A percentile compares a stretch with the other conserved stretches of the same genome.
Evolutionary conservation across 2,113 vertebrate species (phyloP).

Genomic region (Callionymus lyra): DNA sequence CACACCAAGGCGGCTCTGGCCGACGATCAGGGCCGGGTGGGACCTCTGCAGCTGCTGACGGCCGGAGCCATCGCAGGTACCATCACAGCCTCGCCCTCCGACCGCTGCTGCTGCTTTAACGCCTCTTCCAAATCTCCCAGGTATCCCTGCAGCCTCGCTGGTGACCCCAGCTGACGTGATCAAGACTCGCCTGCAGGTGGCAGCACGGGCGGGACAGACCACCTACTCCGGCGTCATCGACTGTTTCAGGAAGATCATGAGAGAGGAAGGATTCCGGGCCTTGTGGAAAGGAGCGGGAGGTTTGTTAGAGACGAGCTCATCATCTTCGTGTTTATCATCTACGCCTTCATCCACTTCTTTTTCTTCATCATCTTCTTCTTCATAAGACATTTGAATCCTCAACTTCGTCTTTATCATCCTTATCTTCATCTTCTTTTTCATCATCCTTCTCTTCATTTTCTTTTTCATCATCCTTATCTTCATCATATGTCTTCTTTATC

Average conservation of each 20-base stretch:
- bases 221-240: slow-evolving; percentile 86
- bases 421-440: too few species aligned
- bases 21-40: slow-evolving; percentile 83
- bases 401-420: too few species aligned
- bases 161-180: slow-evolving; percentile 98
- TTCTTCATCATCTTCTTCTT: too few species aligned
- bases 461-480: too few species aligned
- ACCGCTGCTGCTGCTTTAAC: background rate
- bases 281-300: slow-evolving; percentile 97
- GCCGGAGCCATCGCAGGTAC: slow-evolving; percentile 96
- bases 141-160: slow-evolving; percentile 91
- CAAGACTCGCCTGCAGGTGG: slow-evolving; percentile 97
- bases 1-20: slow-evolving; percentile 81
- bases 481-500: too few species aligned
- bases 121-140: slow-evolving; percentile 48
- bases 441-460: too few species aligned
- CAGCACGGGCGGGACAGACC: slow-evolving; percentile 91
- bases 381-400: too few species aligned
- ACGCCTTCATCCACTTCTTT: too few species aligned
- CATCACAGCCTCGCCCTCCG: background rate
- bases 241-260: slow-evolving; percentile 88
- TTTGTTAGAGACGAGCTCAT: too few species aligned
- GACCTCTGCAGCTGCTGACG: slow-evolving; percentile 84
- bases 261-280: slow-evolving; percentile 84
- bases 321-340: too few species aligned